These are phyloP conservation scores for Lycaena phlaeas DNA, from an alignment of 2,888 invertebrate species.

Conservation along the genomic window DNA sequence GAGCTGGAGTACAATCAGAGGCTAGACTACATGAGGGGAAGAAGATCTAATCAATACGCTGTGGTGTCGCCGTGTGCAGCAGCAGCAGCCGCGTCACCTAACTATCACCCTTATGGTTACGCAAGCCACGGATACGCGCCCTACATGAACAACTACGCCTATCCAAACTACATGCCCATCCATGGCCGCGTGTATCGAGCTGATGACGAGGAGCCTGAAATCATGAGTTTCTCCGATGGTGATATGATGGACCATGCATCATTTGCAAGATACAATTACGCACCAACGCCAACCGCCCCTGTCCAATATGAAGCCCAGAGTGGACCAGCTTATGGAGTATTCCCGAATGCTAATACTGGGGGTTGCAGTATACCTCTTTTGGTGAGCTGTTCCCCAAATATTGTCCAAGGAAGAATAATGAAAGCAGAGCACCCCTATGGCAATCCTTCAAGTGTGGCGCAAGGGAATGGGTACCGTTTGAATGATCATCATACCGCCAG, in stretches of 20 bases:
- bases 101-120: not conserved
- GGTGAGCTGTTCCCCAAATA: constrained; percentile 52
- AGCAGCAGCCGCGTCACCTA: constrained; percentile 27
- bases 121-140: constrained; percentile 7
- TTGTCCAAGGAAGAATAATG: constrained; percentile 41
- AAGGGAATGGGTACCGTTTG: too few relatives aligned
- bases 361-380: constrained; percentile 49
- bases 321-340: constrained; percentile 38
- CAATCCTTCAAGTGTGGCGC: constrained; percentile 10
- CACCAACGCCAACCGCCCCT: constrained; percentile 19
- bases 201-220: constrained; percentile 28
- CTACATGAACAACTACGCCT: constrained; percentile 13
- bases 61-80: constrained; percentile 36
- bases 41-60: constrained; percentile 14
- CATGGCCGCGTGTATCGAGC: constrained; percentile 18
- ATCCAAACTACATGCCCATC: constrained; percentile 17
- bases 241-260: constrained; percentile 38
- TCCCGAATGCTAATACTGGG: constrained; percentile 44
- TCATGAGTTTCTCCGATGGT: constrained; percentile 43
- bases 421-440: constrained; percentile 25
- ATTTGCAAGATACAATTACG: constrained; percentile 35
- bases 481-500: constrained; percentile 23
- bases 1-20: constrained; percentile 3
- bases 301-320: constrained; percentile 9
- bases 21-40: constrained; percentile 14